Evolutionary conservation across 2,797 vertebrate genomes (phyloP).

Genomic region (Clarias fuscus): DNA sequence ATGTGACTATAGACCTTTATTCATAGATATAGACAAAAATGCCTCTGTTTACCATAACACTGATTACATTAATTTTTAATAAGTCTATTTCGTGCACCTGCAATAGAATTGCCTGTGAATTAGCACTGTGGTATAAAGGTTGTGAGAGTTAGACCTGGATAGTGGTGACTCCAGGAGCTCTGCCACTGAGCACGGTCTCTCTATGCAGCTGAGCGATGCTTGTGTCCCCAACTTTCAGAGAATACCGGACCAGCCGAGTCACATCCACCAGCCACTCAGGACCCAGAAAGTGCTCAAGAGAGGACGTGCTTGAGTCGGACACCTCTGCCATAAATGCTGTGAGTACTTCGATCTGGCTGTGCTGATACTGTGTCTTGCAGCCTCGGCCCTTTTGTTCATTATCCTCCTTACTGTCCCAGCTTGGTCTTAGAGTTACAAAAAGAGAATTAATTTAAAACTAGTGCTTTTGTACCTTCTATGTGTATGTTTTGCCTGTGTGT

Average conservation of each 20-base stretch:
- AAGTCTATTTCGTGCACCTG: neutral
- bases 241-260: conserved; percentile 81
- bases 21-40: neutral
- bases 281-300: conserved; percentile 80
- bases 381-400: conserved; percentile 86
- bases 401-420: conserved; percentile 89
- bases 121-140: neutral
- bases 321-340: conserved; percentile 72
- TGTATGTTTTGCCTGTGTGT: neutral
- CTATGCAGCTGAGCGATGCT: conserved; percentile 80
- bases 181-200: conserved; percentile 80
- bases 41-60: neutral
- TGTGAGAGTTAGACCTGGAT: conserved; percentile 77
- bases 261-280: conserved; percentile 93
- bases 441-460: conserved; percentile 27
- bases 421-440: conserved; percentile 68
- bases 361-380: conserved; percentile 91
- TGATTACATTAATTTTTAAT: neutral
- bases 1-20: neutral
- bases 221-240: conserved; percentile 83
- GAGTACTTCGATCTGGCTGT: conserved; percentile 82
- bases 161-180: conserved; percentile 84
- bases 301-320: conserved; percentile 59
- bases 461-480: neutral
- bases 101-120: neutral